phyloP scores from a whole-genome alignment of 2,113 vertebrate species.

The Oxygymnocypris stewartii region DNA sequence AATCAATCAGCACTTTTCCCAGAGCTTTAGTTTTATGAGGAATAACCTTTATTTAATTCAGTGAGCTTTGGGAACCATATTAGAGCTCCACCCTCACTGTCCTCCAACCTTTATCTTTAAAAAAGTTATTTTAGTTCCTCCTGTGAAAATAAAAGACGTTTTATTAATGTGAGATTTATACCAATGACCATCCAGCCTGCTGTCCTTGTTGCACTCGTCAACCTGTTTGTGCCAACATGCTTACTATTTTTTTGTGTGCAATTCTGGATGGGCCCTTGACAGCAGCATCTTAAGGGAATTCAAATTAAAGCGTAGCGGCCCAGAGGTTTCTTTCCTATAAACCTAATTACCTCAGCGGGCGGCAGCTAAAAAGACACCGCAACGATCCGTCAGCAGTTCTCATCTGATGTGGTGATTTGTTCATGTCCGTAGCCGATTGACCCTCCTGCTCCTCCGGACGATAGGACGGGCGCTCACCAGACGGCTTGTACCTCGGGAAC shows the following conservation, averaged over 20 bases:
- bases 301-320: slow-evolving; percentile 19
- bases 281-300: slow-evolving; percentile 28
- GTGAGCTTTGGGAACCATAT: slow-evolving; percentile 10
- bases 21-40: slow-evolving; percentile 64
- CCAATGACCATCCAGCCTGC: neutral
- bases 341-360: slow-evolving; percentile 42
- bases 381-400: slow-evolving; percentile 40
- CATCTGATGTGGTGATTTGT: slow-evolving; percentile 57
- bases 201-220: neutral
- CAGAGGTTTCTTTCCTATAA: slow-evolving; percentile 26
- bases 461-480: slow-evolving; percentile 59
- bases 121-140: neutral
- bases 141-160: neutral
- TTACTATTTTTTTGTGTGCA: neutral
- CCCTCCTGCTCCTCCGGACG: slow-evolving; percentile 44
- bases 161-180: slow-evolving; percentile 13
- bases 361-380: slow-evolving; percentile 12
- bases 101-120: neutral
- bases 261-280: slow-evolving; percentile 35
- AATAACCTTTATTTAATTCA: slow-evolving; percentile 60
- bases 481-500: slow-evolving; percentile 65
- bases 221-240: neutral
- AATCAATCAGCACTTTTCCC: slow-evolving; percentile 72
- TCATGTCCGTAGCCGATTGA: slow-evolving; percentile 57
- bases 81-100: neutral